phyloP scores from a whole-genome alignment of 2,113 vertebrate species.

The Capreolus pygargus region DNA sequence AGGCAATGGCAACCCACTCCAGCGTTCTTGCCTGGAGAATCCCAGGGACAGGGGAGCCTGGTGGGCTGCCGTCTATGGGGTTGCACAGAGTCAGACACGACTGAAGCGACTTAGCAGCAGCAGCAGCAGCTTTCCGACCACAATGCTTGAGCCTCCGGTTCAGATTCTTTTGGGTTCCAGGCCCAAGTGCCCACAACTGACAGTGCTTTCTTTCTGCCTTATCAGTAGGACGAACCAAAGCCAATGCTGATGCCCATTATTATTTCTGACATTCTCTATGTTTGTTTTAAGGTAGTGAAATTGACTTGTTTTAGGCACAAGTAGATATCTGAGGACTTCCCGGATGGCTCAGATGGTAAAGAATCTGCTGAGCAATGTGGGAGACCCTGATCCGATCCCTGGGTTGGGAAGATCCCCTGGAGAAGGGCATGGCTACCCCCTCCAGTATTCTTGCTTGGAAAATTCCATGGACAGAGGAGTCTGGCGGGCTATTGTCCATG shows the following conservation, averaged over 20 bases:
- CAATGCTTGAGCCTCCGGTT: fast-evolving
- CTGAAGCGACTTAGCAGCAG: too few relatives aligned
- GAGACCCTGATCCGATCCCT: not conserved
- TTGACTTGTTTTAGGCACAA: not conserved
- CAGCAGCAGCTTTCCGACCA: not conserved
- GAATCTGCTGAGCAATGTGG: not conserved
- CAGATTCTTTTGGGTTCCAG: not conserved
- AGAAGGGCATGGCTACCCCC: not conserved
- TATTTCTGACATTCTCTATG: not conserved
- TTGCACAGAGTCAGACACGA: too few relatives aligned
- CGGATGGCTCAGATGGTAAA: not conserved
- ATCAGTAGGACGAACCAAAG: not conserved
- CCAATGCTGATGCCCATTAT: not conserved
- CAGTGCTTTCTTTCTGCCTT: not conserved
- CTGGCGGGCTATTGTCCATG: not conserved
- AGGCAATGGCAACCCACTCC: too few relatives aligned
- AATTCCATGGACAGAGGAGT: not conserved
- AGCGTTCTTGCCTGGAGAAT: too few relatives aligned
- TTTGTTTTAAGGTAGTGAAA: not conserved
- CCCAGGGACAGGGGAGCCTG: too few relatives aligned
- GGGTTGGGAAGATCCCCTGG: not conserved
- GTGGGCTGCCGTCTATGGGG: too few relatives aligned
- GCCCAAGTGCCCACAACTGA: not conserved
- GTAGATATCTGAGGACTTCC: not conserved
- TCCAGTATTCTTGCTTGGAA: not conserved